These are phyloP conservation scores for Leucopsar rothschildi DNA, from an alignment of 2,113 vertebrate genomes.

Conservation along the genomic window DNA sequence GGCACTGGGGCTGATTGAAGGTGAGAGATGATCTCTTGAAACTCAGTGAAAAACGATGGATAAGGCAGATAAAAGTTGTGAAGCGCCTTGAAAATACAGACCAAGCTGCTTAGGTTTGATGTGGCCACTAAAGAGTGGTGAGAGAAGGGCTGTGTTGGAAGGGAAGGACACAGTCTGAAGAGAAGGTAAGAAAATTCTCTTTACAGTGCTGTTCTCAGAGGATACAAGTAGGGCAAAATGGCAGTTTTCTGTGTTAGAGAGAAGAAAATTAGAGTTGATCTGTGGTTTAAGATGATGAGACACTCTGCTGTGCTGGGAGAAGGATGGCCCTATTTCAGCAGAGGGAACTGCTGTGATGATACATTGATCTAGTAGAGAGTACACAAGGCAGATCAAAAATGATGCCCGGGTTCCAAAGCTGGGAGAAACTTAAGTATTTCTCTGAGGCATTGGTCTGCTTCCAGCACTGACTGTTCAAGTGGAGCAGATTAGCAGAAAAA, in stretches of 20 bases:
- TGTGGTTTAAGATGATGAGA: not conserved
- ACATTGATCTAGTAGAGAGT: not conserved
- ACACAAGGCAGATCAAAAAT: not conserved
- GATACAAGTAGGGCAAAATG: not conserved
- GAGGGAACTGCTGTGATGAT: not conserved
- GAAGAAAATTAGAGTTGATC: slow-evolving; percentile 27
- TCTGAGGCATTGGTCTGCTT: not conserved
- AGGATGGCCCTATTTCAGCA: not conserved
- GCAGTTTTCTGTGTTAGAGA: not conserved
- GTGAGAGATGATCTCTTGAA: slow-evolving; percentile 46
- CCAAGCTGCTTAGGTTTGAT: not conserved
- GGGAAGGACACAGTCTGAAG: not conserved
- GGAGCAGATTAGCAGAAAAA: not conserved
- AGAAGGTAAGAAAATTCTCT: not conserved
- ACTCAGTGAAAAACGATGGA: not conserved
- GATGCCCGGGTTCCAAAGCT: not conserved
- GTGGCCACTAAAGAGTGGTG: not conserved
- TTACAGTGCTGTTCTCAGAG: not conserved
- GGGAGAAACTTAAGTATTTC: slow-evolving; percentile 10
- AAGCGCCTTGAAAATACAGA: not conserved
- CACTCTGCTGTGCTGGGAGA: not conserved
- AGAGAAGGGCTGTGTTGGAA: not conserved
- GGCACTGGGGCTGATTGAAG: slow-evolving; percentile 39
- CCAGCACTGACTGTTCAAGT: slow-evolving; percentile 6
- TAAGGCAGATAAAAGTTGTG: not conserved